Evolutionary conservation across 2,113 vertebrate species (phyloP).

Genomic region (Esox niger): DNA sequence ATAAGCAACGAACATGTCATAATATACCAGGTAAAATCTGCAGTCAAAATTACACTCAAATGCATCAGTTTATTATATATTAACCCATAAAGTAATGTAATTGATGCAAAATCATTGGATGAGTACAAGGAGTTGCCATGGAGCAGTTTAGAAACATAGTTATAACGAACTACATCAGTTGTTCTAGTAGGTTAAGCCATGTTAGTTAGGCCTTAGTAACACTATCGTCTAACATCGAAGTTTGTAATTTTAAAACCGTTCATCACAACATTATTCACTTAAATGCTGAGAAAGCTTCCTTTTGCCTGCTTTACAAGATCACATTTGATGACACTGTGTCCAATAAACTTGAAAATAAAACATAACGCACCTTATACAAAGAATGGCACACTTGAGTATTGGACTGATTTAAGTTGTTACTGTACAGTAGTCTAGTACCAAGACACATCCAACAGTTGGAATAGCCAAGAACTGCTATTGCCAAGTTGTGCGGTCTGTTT

Average conservation of each 20-base stretch:
- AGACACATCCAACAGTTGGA: neutral
- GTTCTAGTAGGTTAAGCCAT: neutral
- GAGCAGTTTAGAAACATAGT: neutral
- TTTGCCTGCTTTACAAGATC: neutral
- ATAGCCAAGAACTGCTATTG: neutral
- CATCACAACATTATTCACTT: too few species aligned
- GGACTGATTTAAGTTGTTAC: neutral
- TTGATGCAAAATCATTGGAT: neutral
- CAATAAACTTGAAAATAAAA: neutral
- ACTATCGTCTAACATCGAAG: too few species aligned
- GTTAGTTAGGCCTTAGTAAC: too few species aligned
- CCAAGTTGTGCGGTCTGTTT: neutral
- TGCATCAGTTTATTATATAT: neutral
- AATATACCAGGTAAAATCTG: too few species aligned
- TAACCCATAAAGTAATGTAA: neutral
- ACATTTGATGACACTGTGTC: neutral
- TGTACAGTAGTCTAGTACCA: neutral
- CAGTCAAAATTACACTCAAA: too few species aligned
- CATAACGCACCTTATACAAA: neutral
- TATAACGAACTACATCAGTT: neutral
- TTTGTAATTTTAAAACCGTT: too few species aligned
- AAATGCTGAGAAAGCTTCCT: too few species aligned
- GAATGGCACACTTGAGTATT: neutral
- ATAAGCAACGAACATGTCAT: too few species aligned
- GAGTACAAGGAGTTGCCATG: neutral